Percentiles rank a stretch among this genome's conserved stretches.
These are phyloP conservation scores for Calliphora vicina DNA, from an alignment of 1,140 invertebrate species.

Conservation along the genomic window DNA sequence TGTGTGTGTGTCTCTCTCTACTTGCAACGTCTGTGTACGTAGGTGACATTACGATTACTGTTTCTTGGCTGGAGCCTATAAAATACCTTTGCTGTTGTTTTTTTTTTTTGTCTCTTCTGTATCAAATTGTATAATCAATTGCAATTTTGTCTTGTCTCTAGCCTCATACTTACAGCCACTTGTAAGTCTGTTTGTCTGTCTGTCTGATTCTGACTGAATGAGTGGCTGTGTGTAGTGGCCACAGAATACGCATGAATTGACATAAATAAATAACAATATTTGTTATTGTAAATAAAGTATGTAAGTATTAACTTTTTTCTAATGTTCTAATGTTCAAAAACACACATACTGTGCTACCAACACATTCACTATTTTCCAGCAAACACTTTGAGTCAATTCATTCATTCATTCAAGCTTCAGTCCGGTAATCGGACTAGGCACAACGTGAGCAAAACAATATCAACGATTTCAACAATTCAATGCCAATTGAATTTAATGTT, in stretches of 20 bases:
- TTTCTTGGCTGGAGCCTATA: not conserved
- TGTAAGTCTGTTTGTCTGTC: too few species aligned
- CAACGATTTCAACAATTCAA: not conserved
- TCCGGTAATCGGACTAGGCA: not conserved
- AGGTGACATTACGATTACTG: conserved; percentile 27
- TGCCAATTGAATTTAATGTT: conserved; percentile 13
- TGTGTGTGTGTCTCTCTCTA: not conserved
- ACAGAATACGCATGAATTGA: conserved; percentile 16
- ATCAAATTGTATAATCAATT: conserved; percentile 13
- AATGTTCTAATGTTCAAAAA: not conserved
- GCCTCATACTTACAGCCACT: too few species aligned
- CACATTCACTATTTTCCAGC: not conserved
- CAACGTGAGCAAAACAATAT: not conserved
- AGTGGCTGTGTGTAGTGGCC: not conserved
- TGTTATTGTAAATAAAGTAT: not conserved
- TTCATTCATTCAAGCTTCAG: not conserved
- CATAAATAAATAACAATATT: conserved; percentile 29
- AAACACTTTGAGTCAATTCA: not conserved
- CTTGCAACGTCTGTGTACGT: conserved; percentile 2
- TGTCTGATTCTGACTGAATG: too few species aligned
- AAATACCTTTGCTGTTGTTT: not conserved
- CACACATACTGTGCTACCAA: not conserved
- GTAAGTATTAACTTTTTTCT: too few species aligned
- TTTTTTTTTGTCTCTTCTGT: not conserved
- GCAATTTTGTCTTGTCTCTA: not conserved